Evolutionary conservation across 2,888 invertebrate species (phyloP).

Genomic region (Sialis fuliginosa): DNA sequence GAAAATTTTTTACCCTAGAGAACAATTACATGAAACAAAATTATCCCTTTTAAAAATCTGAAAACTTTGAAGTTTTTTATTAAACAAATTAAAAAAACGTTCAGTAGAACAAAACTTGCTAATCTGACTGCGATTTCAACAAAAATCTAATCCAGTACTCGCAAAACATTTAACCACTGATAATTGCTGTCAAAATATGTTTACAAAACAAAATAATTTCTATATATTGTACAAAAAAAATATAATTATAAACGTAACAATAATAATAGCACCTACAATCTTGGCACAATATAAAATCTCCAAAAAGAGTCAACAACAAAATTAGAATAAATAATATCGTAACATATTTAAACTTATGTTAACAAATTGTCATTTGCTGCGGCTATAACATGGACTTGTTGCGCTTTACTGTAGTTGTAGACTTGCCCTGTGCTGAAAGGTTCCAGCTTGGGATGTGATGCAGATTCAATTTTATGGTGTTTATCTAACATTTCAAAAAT

Average conservation of each 20-base stretch:
- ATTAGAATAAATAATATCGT: neutral
- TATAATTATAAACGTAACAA: neutral
- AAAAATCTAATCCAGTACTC: too few species aligned
- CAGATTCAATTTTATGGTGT: conserved; percentile 25
- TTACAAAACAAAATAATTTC: neutral
- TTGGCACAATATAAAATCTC: neutral
- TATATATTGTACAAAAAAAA: neutral
- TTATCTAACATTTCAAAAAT: conserved; percentile 20
- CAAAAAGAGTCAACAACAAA: neutral
- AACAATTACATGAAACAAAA: too few species aligned
- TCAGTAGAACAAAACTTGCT: too few species aligned
- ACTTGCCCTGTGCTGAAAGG: conserved; percentile 85
- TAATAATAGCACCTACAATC: neutral
- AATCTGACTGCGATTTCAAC: too few species aligned
- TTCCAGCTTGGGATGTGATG: conserved; percentile 59
- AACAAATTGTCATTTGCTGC: conserved; percentile 15
- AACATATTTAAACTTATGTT: neutral
- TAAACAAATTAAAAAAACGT: too few species aligned
- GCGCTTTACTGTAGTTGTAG: conserved; percentile 80
- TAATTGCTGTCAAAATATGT: neutral
- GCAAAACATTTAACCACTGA: neutral
- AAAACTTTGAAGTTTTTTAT: too few species aligned
- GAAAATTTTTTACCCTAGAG: too few species aligned
- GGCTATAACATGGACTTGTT: conserved; percentile 75
- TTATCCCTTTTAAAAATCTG: too few species aligned